Percentiles rank a stretch among this genome's conserved stretches.
Conservation (phyloP, 2,113 vertebrate species). For the Pungitius pungitius region DNA sequence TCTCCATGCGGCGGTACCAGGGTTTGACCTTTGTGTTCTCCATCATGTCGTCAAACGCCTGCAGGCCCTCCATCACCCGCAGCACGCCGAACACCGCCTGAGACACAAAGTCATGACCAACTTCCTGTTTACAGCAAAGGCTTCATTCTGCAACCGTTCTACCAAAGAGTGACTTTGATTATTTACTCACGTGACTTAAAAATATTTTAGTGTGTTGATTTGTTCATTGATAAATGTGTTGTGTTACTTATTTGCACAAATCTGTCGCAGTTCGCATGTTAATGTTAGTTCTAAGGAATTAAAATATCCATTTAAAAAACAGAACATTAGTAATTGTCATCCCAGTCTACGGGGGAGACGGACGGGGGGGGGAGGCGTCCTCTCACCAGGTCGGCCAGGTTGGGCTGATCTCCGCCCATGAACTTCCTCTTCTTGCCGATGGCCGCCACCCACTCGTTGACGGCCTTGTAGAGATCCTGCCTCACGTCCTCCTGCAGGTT, state of each 20-base stretch:
- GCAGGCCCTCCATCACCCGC: conserved; percentile 94
- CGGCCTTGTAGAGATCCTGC: conserved; percentile 91
- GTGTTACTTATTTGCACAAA: no score
- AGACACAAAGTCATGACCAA: not conserved
- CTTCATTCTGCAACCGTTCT: no score
- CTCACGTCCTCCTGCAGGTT: conserved; percentile 90
- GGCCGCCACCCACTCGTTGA: conserved; percentile 90
- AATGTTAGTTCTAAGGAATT: no score
- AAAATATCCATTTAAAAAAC: no score
- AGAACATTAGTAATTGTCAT: no score
- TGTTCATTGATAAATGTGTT: no score
- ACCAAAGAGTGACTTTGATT: no score
- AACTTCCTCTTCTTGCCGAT: conserved; percentile 90
- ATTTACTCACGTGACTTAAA: no score
- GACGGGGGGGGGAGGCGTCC: not conserved
- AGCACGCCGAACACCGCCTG: conserved; percentile 95
- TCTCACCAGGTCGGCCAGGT: conserved; percentile 94
- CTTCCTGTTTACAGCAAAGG: no score
- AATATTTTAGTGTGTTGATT: no score
- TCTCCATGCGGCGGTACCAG: conserved; percentile 92
- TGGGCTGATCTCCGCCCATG: conserved; percentile 91
- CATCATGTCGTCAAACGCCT: conserved; percentile 96
- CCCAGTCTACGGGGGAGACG: no score
- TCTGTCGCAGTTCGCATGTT: no score
- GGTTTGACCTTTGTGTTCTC: conserved; percentile 86